A percentile compares a stretch with the other conserved stretches of the same genome.
These are phyloP conservation scores for Drosophila pandora DNA, from an alignment of 1,140 invertebrate genomes.

Conservation along the genomic window DNA sequence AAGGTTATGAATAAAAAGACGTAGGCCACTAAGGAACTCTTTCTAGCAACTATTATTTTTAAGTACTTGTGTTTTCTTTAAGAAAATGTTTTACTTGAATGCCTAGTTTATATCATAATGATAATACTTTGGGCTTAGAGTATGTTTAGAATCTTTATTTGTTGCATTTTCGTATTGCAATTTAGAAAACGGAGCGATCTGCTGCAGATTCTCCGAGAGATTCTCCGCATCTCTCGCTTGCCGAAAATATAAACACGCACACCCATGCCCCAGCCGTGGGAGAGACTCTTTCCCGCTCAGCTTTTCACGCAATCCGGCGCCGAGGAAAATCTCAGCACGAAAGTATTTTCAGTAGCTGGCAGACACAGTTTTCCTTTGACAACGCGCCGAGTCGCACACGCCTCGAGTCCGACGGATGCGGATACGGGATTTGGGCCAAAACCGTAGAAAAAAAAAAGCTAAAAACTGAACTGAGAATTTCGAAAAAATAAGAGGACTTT, in stretches of 20 bases:
- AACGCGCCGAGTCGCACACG: slow-evolving; percentile 77
- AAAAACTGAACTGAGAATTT: slow-evolving; percentile 3
- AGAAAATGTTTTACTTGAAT: background rate
- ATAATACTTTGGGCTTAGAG: slow-evolving; percentile 1
- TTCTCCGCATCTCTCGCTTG: slow-evolving; percentile 34
- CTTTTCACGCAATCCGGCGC: slow-evolving; percentile 44
- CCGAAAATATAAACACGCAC: slow-evolving; percentile 26
- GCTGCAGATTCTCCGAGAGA: slow-evolving; percentile 31
- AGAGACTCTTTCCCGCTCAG: slow-evolving; percentile 42
- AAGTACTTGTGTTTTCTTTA: background rate
- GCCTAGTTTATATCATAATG: background rate
- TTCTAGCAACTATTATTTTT: no score
- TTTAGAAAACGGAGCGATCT: slow-evolving; percentile 61
- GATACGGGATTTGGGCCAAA: slow-evolving; percentile 20
- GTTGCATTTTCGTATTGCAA: slow-evolving; percentile 61
- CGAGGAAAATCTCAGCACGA: slow-evolving; percentile 60
- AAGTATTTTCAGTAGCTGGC: slow-evolving; percentile 61
- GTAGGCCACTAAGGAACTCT: background rate
- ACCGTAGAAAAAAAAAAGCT: slow-evolving; percentile 25
- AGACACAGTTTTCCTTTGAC: slow-evolving; percentile 77
- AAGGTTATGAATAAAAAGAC: background rate
- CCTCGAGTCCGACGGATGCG: slow-evolving; percentile 4
- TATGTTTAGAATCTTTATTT: slow-evolving; percentile 45
- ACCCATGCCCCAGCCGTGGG: slow-evolving; percentile 3
- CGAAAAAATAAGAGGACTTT: slow-evolving; percentile 12